Percentiles rank a stretch among this genome's conserved stretches.
Evolutionary conservation across 2,113 vertebrate species (phyloP).

Genomic region (Syngnathoides biaculeatus): DNA sequence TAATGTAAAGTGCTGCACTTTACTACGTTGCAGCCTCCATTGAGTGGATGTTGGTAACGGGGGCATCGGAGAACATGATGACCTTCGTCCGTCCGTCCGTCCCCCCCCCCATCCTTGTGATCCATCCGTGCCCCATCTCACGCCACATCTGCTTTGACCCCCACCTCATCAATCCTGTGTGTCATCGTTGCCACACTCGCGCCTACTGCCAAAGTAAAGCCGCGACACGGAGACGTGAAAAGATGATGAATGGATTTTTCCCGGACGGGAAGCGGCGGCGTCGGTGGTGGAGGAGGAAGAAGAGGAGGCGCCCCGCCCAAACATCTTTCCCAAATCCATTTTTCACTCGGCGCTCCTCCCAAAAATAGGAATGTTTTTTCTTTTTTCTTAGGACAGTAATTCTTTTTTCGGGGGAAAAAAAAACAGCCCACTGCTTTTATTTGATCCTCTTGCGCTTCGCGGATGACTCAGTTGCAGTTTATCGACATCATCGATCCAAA

Average conservation of each 20-base stretch:
- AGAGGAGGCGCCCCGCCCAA: conserved; percentile 63
- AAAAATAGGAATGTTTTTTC: conserved; percentile 23
- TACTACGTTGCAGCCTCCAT: conserved; percentile 25
- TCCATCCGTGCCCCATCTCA: conserved; percentile 45
- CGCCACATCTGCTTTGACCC: conserved; percentile 74
- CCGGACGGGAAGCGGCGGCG: conserved; percentile 65
- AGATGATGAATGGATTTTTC: conserved; percentile 76
- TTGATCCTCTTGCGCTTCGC: neutral
- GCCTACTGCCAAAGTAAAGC: conserved; percentile 70
- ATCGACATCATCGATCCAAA: neutral
- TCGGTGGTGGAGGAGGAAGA: conserved; percentile 15
- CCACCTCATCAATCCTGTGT: conserved; percentile 74
- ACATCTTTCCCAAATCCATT: conserved; percentile 60
- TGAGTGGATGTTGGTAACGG: conserved; percentile 29
- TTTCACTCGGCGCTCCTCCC: conserved; percentile 50
- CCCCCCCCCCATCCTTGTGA: conserved; percentile 25
- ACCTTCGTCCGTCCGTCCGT: conserved; percentile 56
- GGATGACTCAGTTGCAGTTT: neutral
- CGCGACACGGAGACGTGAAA: conserved; percentile 64
- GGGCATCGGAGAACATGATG: conserved; percentile 51
- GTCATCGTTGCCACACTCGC: conserved; percentile 71
- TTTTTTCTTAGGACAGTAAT: conserved; percentile 13
- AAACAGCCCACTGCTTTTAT: neutral
- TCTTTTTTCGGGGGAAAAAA: neutral
- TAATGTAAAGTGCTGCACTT: neutral